Base-by-base conservation (phyloP, 2,888 invertebrate genomes). In the Thymelicus acteon region DNA sequence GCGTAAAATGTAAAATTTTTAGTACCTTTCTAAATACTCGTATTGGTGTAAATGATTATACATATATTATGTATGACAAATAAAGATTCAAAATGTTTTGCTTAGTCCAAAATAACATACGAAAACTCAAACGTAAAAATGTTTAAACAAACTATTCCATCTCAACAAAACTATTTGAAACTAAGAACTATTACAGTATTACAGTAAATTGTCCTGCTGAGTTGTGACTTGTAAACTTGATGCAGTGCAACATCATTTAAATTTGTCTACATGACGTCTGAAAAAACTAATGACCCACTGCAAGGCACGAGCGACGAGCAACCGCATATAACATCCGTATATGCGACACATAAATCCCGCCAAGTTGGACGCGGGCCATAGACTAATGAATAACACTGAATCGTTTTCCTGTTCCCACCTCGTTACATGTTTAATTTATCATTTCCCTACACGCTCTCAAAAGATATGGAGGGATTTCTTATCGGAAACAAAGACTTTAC, bases 311-410 rank as follows among this genome's bases (percentile, higher is more conserved):
- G 39, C 44, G 31, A 8, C 58, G 60, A 44, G 64, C 70, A 70
- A 64, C 70, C 64, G 47, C 65, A 44, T 44, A 69, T 57, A 60
- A 52, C 15, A 12, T 47, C 39, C 39, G 70, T 60, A 48, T 15
- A 70, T 70, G 70, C 70, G 70, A 70, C 64, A 70, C 64, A 70
- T 70, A 70, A 70, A 70, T 70, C 60, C 49, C 24, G 52, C 47
- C 48, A 31, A 64, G 5, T 70, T 70, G 70, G 70, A 64, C 58
- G 52, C 60, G 19, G 52, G 70, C 70, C 70, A 69, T 57, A 64
- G 4, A 60, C 60, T 65, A 70, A 70, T 70, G 70, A 70, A 70
- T 70, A 70, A 70, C 64, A 65, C 48, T 49, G 54, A 70, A 70
- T 44, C 70, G 60, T 60, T 70, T 70, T 60, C 60, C 60, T 37